phyloP scores from a whole-genome alignment of 2,888 invertebrate species.

The Pseudococcus jackbeardsleyi region DNA sequence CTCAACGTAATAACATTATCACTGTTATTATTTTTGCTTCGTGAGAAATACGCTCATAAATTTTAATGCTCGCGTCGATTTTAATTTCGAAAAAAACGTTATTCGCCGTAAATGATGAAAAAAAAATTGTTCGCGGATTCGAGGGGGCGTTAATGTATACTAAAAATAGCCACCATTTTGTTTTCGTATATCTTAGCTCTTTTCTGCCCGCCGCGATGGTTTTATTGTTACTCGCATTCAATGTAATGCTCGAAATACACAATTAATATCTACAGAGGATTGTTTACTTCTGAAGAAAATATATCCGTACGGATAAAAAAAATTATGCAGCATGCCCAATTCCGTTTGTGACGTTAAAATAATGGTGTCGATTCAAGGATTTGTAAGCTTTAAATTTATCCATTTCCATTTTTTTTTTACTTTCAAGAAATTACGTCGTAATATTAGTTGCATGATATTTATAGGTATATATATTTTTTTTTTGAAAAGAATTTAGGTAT shows the following conservation, averaged over 20 bases:
- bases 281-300: neutral
- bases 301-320: no score
- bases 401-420: neutral
- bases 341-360: neutral
- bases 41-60: neutral
- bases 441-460: no score
- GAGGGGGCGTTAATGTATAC: constrained; percentile 13
- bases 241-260: neutral
- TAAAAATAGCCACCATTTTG: constrained; percentile 22
- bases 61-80: neutral
- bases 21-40: constrained; percentile 6
- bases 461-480: neutral
- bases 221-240: neutral
- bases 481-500: neutral
- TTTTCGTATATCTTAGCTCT: neutral
- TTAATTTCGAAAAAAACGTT: neutral
- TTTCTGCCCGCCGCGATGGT: no score
- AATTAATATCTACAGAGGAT: neutral
- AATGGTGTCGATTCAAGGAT: neutral
- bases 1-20: neutral
- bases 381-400: neutral
- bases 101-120: neutral
- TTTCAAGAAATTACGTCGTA: neutral
- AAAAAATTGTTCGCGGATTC: neutral
- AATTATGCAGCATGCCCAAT: neutral